Percentiles rank a stretch among this genome's conserved stretches.
phyloP scores from a whole-genome alignment of 2,797 vertebrate species.

The Botia almorhae region DNA sequence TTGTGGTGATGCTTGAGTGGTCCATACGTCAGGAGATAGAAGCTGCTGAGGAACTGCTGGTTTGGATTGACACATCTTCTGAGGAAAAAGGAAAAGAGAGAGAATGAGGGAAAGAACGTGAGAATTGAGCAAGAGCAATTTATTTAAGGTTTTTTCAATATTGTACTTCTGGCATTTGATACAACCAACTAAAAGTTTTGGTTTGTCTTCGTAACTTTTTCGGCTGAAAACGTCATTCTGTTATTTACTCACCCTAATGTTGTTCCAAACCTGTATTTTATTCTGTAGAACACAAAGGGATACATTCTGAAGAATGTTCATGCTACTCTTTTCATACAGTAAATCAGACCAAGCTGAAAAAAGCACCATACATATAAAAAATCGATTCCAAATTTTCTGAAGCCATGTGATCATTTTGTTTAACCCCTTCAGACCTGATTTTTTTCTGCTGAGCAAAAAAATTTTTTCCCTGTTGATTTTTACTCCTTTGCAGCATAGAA shows the following conservation, averaged over 20 bases:
- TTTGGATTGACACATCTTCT: constrained; percentile 41
- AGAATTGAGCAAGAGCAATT: constrained; percentile 25
- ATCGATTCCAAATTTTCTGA: too few relatives aligned
- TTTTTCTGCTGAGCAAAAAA: too few relatives aligned
- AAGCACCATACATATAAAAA: too few relatives aligned
- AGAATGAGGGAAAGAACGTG: not conserved
- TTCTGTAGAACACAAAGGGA: too few relatives aligned
- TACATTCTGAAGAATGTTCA: too few relatives aligned
- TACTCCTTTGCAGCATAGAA: too few relatives aligned
- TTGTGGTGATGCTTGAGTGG: constrained; percentile 43
- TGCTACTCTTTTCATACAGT: too few relatives aligned
- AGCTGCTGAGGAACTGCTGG: constrained; percentile 19
- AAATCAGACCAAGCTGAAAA: too few relatives aligned
- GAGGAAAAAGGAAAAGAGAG: constrained; percentile 15
- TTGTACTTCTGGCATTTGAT: not conserved
- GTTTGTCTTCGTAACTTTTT: not conserved
- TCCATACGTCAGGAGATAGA: constrained; percentile 49
- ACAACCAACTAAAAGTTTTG: not conserved
- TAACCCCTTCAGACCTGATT: too few relatives aligned
- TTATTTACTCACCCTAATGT: not conserved
- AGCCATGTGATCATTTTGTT: too few relatives aligned
- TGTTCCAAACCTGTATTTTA: too few relatives aligned
- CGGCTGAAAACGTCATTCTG: not conserved
- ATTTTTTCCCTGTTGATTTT: too few relatives aligned
- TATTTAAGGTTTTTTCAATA: constrained; percentile 23